phyloP scores from a whole-genome alignment of 1,140 invertebrate species.

The Drosophila eugracilis region DNA sequence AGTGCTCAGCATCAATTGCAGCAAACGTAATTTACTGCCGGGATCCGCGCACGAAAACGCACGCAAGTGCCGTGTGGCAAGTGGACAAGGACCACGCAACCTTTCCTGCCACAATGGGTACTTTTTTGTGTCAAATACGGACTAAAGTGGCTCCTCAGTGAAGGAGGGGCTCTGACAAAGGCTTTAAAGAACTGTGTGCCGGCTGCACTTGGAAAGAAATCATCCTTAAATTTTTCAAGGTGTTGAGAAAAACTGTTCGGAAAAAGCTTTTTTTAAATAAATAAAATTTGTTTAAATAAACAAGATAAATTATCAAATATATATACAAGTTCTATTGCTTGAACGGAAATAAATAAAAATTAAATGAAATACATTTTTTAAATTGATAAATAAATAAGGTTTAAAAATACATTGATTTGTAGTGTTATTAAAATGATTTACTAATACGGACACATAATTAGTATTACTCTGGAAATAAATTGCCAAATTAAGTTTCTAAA shows the following conservation, averaged over 20 bases:
- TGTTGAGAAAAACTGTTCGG: neutral
- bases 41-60: conserved; percentile 36
- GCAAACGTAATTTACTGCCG: conserved; percentile 66
- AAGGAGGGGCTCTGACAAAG: conserved; percentile 22
- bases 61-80: conserved; percentile 47
- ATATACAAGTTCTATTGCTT: too few relatives aligned
- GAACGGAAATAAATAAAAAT: too few relatives aligned
- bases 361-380: too few relatives aligned
- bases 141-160: conserved; percentile 33
- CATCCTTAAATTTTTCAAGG: neutral
- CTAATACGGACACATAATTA: too few relatives aligned
- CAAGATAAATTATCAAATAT: too few relatives aligned
- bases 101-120: conserved; percentile 38
- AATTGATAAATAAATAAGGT: too few relatives aligned
- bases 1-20: conserved; percentile 67
- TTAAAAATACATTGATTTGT: too few relatives aligned
- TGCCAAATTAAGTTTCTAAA: too few relatives aligned
- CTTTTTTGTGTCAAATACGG: conserved; percentile 33
- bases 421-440: too few relatives aligned
- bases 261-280: neutral
- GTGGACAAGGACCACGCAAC: conserved; percentile 47
- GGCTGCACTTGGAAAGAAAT: neutral
- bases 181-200: conserved; percentile 24
- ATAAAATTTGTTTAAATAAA: neutral
- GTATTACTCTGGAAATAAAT: too few relatives aligned